Evolutionary conservation across 2,888 invertebrate species (phyloP).

Genomic region (Chymomyza caudatula): DNA sequence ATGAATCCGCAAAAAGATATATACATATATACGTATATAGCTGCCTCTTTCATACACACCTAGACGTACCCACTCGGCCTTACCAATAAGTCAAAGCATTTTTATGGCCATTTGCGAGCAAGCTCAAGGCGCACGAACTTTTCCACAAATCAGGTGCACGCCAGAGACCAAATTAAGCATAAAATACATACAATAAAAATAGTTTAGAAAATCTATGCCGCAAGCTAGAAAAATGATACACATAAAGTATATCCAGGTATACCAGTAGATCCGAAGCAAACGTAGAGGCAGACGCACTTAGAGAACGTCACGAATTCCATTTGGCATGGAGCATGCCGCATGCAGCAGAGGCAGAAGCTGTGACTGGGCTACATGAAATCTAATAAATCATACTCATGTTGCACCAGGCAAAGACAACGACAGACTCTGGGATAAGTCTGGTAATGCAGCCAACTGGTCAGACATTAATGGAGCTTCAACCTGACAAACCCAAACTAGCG

Average conservation of each 20-base stretch:
- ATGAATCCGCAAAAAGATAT: background rate
- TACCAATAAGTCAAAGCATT: slow-evolving; percentile 21
- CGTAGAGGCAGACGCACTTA: slow-evolving; percentile 14
- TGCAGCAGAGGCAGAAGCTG: slow-evolving; percentile 11
- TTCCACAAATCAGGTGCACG: slow-evolving; percentile 63
- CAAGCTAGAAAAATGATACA: slow-evolving; percentile 61
- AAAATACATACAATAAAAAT: slow-evolving; percentile 53
- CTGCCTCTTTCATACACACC: too few species aligned
- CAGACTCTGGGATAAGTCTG: background rate
- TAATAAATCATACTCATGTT: slow-evolving; percentile 74
- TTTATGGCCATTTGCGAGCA: slow-evolving; percentile 25
- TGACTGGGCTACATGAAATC: slow-evolving; percentile 38
- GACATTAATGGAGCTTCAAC: background rate
- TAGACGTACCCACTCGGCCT: background rate
- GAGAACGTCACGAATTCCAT: slow-evolving; percentile 55
- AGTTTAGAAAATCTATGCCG: slow-evolving; percentile 41
- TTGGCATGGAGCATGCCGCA: slow-evolving; percentile 25
- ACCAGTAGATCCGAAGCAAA: slow-evolving; percentile 14
- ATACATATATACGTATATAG: background rate
- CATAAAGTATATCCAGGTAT: slow-evolving; percentile 25
- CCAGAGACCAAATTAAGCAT: slow-evolving; percentile 57
- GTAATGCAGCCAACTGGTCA: slow-evolving; percentile 11
- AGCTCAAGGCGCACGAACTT: slow-evolving; percentile 33
- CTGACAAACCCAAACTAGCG: slow-evolving; percentile 2
- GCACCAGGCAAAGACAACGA: slow-evolving; percentile 49